Evolutionary conservation across 2,113 vertebrate genomes (phyloP).

Genomic region (Procapra przewalskii): DNA sequence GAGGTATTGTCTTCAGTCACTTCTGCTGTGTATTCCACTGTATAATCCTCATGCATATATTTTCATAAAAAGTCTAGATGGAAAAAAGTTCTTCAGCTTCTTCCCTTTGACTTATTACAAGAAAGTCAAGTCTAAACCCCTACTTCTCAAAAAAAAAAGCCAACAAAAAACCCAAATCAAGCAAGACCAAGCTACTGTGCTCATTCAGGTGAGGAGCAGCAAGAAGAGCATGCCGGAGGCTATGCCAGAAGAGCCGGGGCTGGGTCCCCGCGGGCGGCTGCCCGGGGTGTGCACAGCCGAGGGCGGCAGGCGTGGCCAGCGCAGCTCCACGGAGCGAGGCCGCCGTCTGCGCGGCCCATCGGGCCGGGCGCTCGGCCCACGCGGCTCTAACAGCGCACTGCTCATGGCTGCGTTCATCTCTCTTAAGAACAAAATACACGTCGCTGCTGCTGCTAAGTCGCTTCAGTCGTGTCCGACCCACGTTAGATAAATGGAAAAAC

Average conservation of each 20-base stretch:
- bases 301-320: not conserved
- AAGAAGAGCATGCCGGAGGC: not conserved
- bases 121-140: not conserved
- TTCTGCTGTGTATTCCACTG: not conserved
- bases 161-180: not conserved
- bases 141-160: not conserved
- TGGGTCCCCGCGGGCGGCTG: not conserved
- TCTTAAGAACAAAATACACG: not conserved
- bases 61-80: not conserved
- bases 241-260: no score
- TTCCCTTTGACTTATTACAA: not conserved
- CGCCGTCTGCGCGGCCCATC: not conserved
- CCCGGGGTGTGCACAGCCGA: fast-evolving
- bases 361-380: not conserved
- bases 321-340: not conserved
- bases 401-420: not conserved
- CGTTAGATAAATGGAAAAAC: not conserved
- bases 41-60: not conserved
- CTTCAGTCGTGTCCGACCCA: no score
- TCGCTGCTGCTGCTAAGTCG: no score
- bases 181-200: not conserved
- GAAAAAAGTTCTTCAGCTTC: not conserved
- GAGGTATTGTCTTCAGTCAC: not conserved
- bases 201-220: not conserved
- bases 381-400: not conserved